Evolutionary conservation across 2,113 vertebrate genomes (phyloP), one percentile per base, ranked within the genome.

Genomic region (Scophthalmus maximus): DNA sequence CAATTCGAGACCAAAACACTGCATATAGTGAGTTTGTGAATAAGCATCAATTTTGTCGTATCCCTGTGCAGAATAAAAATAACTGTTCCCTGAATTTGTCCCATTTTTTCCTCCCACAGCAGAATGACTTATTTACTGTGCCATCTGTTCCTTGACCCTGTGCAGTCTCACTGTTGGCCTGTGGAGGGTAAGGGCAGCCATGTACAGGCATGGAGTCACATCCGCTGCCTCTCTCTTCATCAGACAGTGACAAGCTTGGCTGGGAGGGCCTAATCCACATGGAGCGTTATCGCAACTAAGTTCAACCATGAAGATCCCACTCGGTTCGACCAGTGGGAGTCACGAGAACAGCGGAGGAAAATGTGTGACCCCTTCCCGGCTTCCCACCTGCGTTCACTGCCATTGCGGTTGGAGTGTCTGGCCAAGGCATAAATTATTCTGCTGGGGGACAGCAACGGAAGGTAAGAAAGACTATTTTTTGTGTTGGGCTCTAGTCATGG

Each of bases 201-300:
- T 38, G 63, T 25, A n/a, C n/a, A 47, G 32, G 15, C 65, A 60
- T 25, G 44, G 50, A 66, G 50, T 78, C 18, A 27, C 51, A 57
- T 73, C 64, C 47, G 63, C 68, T 10, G n/a, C 50, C 60, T 69
- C 67, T 69, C 67, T 74, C 67, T 70, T 29, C 58, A 42, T 68
- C 22, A 64, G 73, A 71, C 64, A 74, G 76, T 23, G 34, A 59
- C 14, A 18, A 66, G 67, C 52, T 60, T 64, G 66, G 70, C 56
- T 64, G 40, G 38, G 30, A 72, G 23, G 25, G 26, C 36, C 40
- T 23, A 44, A 76, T 78, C 57, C 68, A 60, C 50, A 50, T 14
- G 17, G 25, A 64, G 46, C 47, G 47, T 47, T 38, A 32, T 36
- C 51, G 38, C 49, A 56, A 14, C 47, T 59, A 10, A 14, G 46